Conservation (phyloP, 1,140 invertebrate species). For the Drosophila teissieri region DNA sequence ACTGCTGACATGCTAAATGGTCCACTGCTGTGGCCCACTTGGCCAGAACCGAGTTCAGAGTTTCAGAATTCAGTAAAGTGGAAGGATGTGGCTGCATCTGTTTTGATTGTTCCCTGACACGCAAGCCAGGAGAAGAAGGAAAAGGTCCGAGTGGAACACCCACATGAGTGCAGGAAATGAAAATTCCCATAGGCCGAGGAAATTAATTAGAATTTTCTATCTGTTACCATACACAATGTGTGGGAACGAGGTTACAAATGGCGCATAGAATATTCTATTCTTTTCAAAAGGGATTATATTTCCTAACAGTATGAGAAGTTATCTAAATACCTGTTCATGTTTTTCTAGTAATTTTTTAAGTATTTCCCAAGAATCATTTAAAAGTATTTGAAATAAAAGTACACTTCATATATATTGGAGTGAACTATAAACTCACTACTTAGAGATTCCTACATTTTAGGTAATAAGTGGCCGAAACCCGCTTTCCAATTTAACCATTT, state of each 20-base stretch:
- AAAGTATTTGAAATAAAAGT: not conserved
- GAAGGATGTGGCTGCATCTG: conserved; percentile 46
- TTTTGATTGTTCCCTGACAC: conserved; percentile 44
- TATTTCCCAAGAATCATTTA: not conserved
- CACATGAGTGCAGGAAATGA: conserved; percentile 31
- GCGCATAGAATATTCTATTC: not conserved
- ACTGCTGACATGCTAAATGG: conserved; percentile 47
- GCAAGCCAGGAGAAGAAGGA: conserved; percentile 14
- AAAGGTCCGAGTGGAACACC: conserved; percentile 31
- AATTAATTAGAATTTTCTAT: conserved; percentile 36
- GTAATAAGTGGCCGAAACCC: too few species aligned
- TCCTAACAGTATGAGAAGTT: not conserved
- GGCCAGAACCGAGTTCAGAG: conserved; percentile 32
- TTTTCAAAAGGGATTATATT: not conserved
- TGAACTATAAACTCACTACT: too few species aligned
- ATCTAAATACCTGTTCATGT: not conserved
- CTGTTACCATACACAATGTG: not conserved
- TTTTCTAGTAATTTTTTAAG: too few species aligned
- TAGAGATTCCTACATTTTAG: too few species aligned
- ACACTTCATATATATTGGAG: too few species aligned
- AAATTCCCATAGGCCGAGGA: conserved; percentile 14
- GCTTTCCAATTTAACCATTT: too few species aligned
- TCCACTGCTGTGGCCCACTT: conserved; percentile 47
- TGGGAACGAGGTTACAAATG: conserved; percentile 27
- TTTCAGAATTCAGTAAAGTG: conserved; percentile 43